Conservation (phyloP, 2,888 invertebrate genomes). For the Pseudanteris insignis region DNA sequence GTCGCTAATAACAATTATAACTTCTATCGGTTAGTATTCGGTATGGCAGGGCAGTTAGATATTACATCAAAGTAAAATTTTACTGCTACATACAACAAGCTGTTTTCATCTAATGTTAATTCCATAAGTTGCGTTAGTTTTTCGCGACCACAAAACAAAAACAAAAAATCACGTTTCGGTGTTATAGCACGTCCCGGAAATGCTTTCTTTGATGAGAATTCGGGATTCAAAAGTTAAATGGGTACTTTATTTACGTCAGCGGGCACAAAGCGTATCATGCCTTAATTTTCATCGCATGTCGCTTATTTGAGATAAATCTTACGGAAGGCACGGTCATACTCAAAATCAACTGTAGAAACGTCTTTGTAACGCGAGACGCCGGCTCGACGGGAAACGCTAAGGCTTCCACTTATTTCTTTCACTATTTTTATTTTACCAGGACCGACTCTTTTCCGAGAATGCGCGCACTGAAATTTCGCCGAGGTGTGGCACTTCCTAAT, state of each 20-base stretch:
- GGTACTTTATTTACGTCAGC: constrained; percentile 6
- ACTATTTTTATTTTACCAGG: too few species aligned
- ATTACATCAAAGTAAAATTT: too few species aligned
- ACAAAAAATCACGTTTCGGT: constrained; percentile 9
- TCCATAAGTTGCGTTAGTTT: too few species aligned
- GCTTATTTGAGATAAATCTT: constrained; percentile 12
- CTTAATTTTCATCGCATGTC: constrained; percentile 23
- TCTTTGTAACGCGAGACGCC: constrained; percentile 12
- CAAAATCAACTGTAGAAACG: neutral
- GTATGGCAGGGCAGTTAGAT: too few species aligned
- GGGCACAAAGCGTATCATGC: constrained; percentile 7
- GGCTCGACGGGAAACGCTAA: constrained; percentile 13
- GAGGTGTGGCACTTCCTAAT: constrained; percentile 28
- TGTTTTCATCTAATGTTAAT: too few species aligned
- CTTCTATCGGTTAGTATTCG: too few species aligned
- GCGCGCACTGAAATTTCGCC: constrained; percentile 36
- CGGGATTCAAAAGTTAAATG: constrained; percentile 18
- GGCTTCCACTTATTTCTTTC: constrained; percentile 6
- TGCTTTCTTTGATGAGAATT: constrained; percentile 5
- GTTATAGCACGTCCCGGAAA: constrained; percentile 19
- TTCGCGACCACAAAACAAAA: constrained; percentile 16
- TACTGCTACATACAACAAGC: too few species aligned
- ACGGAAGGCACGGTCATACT: constrained; percentile 1
- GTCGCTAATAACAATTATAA: too few species aligned
- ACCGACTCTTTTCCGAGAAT: constrained; percentile 9